Evolutionary conservation across 2,888 invertebrate species (phyloP), one percentile per base, ranked within the genome.

Genomic region (Drosophila testacea): DNA sequence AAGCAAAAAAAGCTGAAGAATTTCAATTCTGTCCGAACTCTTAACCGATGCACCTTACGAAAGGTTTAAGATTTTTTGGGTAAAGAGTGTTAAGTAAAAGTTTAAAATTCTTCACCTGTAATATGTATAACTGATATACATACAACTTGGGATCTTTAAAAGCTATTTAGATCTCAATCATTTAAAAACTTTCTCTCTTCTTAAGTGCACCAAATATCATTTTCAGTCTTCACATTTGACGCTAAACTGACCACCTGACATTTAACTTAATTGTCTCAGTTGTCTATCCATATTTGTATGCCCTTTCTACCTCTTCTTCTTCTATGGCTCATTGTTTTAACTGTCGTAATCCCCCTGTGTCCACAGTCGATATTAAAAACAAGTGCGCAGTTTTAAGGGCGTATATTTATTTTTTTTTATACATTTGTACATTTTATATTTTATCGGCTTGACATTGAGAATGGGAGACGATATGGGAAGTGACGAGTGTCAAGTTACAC

Each of bases 311-410:
- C 56, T 52, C 9, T 6, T 9, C 5, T 9, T 22, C 41, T 46
- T 9, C 16, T 32, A 2, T n/a, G 2, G 28, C 28, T 56, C 47
- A 50, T 64, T 57, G 48, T 57, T 56, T 42, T 28, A 52, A 57
- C 66, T 57, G 62, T 36, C 38, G 42, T 38, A 41, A 38, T 51
- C 10, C 36, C 11, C 57, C n/a, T n/a, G 27, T 13, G 10, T 6
- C 28, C 54, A 32, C n/a, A 4, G 46, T 6, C 30, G 16, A 11
- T 36, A 54, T 44, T 32, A 56, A 41, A 41, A 46, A 50, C 63
- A 71, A 71, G 57, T 68, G 61, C 52, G 75, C 52, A 62, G 57
- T 62, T 67, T 74, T 69, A 36, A 38, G 55, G 59, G 73, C 44
- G 48, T 27, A 22, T 64, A 46, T 54, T 30, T 36, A 10, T 36